phyloP scores from a whole-genome alignment of 2,888 invertebrate species.

The Campoplex capitator region DNA sequence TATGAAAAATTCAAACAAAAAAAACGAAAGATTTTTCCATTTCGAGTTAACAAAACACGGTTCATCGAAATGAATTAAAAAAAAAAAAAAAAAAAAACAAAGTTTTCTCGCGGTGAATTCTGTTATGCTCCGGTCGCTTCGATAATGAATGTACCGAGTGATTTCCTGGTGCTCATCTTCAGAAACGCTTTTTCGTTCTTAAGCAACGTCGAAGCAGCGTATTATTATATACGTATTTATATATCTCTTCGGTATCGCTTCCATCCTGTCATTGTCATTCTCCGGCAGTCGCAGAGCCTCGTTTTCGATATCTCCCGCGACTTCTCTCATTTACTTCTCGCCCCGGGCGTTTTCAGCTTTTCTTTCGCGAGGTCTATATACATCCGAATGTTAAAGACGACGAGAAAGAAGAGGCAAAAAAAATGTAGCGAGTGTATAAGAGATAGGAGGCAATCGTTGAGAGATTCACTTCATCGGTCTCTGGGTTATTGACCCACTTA shows the following conservation, averaged over 20 bases:
- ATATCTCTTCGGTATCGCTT: slow-evolving; percentile 30
- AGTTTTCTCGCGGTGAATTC: neutral
- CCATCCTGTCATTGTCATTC: slow-evolving; percentile 34
- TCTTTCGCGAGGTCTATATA: neutral
- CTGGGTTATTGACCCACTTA: slow-evolving; percentile 28
- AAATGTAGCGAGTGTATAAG: neutral
- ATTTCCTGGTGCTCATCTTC: slow-evolving; percentile 6
- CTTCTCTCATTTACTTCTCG: slow-evolving; percentile 4
- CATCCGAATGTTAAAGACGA: neutral
- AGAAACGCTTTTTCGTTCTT: slow-evolving; percentile 8
- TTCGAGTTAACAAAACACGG: too few species aligned
- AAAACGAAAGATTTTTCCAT: too few species aligned
- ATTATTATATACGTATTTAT: neutral
- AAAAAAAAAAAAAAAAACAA: too few species aligned
- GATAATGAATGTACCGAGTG: neutral
- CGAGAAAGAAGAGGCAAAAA: neutral
- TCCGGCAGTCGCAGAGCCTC: slow-evolving; percentile 24
- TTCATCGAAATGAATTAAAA: too few species aligned
- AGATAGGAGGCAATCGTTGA: slow-evolving; percentile 17
- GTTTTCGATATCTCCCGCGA: slow-evolving; percentile 6
- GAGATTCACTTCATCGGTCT: slow-evolving; percentile 5
- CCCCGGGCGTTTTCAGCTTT: slow-evolving; percentile 2
- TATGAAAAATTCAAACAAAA: too few species aligned
- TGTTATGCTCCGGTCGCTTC: neutral
- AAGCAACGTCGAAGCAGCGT: neutral